Evolutionary conservation across 64 coral and sea anemone species (phyloP).

Genomic region (Anthopleura sola): DNA sequence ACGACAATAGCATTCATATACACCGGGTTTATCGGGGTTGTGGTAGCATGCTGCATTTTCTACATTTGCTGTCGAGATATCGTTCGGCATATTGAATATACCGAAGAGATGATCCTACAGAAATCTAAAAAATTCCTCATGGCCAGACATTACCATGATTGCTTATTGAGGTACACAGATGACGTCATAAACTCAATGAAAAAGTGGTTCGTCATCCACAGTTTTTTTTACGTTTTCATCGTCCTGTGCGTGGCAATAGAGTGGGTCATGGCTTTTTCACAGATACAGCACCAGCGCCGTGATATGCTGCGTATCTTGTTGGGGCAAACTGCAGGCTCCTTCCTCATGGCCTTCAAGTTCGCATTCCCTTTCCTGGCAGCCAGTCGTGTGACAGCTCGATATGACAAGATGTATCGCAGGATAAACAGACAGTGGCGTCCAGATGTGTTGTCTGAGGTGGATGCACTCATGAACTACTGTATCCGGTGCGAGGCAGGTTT

Average conservation of each 20-base stretch:
- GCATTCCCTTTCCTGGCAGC: constrained; percentile 20
- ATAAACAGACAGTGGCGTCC: constrained; percentile 6
- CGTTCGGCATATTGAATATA: constrained; percentile 21
- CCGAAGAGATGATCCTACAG: not conserved
- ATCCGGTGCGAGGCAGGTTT: constrained; percentile 24
- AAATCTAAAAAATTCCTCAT: not conserved
- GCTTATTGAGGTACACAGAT: constrained; percentile 25
- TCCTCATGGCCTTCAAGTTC: constrained; percentile 19
- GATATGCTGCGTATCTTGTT: not conserved
- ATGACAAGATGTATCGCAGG: constrained; percentile 40
- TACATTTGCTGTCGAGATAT: constrained; percentile 36
- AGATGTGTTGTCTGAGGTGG: not conserved
- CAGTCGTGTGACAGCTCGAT: constrained; percentile 29
- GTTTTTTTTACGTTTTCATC: constrained; percentile 5
- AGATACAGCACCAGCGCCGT: not conserved
- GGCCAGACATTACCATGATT: constrained; percentile 30
- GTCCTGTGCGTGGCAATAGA: not conserved
- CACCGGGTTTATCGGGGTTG: constrained; percentile 8
- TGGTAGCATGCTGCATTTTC: constrained; percentile 30
- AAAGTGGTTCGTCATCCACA: constrained; percentile 21
- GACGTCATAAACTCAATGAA: not conserved
- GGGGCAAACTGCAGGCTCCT: constrained; percentile 4
- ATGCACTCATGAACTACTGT: constrained; percentile 33
- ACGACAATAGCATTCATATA: not conserved
- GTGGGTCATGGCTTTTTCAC: not conserved